Base-by-base conservation (phyloP, 2,888 invertebrate species). In the Brachylomia viminalis region DNA sequence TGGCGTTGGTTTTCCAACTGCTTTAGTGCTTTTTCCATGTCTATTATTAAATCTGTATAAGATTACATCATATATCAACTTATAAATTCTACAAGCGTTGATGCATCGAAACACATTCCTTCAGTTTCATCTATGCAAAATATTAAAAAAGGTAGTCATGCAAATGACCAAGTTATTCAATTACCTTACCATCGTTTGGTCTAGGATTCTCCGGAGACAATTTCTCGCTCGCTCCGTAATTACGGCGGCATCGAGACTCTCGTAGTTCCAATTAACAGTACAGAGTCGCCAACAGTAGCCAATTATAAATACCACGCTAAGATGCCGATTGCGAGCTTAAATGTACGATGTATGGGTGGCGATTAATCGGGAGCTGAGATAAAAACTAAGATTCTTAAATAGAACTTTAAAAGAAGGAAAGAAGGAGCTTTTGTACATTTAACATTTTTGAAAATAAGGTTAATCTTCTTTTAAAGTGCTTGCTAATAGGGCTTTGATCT, bases 241-340 rank as follows among this genome's bases (percentile, higher is more conserved):
- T 88, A 88, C 87, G 75, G 66, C 68, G 79, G 86, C 80, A 87
- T 89, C 82, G 82, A 85, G 88, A 91, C 91, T 90, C 89, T 91
- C 79, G 88, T 86, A 76, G 81, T 88, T 87, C 90, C 92, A 92
- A 92, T 92, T 92, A 92, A 89, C 85, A 87, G 83, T 68, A 86
- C 81, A 64, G 71, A 83, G 76, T 87, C 80, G 84, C 84, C 78
- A 88, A 80, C 85, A 83, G 84, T 27, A 87, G 86, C 88, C 89
- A 91, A 92, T 91, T 92, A 91, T 85, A 89, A 87, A 88, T 86
- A 89, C 84, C 87, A 79, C 82, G 87, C 68, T 87, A 78, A 85
- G 77, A 80, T 84, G 77, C 81, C 80, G 72, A 87, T 85, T 84
- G 75, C 77, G 67, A 75, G 84, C 79, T 74, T 75, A 74, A 78